Base-by-base conservation (phyloP, 2,888 invertebrate species). In the Monochamus alternatus region DNA sequence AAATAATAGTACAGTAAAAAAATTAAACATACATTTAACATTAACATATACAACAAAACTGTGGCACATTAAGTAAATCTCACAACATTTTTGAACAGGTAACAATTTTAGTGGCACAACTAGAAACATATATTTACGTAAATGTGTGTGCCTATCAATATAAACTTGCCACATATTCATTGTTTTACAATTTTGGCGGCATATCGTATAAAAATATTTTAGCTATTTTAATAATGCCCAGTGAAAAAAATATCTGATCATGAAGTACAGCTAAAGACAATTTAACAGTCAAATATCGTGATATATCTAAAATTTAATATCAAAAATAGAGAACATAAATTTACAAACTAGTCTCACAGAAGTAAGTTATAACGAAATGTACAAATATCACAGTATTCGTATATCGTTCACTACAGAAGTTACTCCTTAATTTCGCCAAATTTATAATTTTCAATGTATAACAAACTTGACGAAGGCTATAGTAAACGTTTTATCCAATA, bases 351-450 rank as follows among this genome's bases (percentile, higher is more conserved):
- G 78, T 81, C 81, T 82, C 81, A 80, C 80, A 82, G 81, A 83
- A 83, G 83, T 79, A 84, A 82, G 84, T 69, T 84, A 82, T 79
- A 85, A 86, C 84, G 83, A 83, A 85, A 85, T 84, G 84, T 86
- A 84, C 85, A 87, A 87, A 87, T 88, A 88, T 88, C 88, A 88
- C 88, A 88, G 88, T 86, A 86, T 85, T 83, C 84, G 82, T 82
- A 83, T 83, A 80, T 84, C 83, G 81, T 83, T 78, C 77, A 76
- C 79, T 78, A 79, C 78, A 78, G 55, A 55, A 55, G 47, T 69
- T 60, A 60, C 60, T 32, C 32, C 66, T 55, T 55, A 60, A 22
- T 60, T 65, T 65, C 60, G 59, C 43, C 62, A 52, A 73, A 73
- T 73, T 67, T 58, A 47, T 64, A 64, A 47, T 64, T 64, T 30